phyloP scores from a whole-genome alignment of 1,140 invertebrate genomes.

The Belonocnema kinseyi region DNA sequence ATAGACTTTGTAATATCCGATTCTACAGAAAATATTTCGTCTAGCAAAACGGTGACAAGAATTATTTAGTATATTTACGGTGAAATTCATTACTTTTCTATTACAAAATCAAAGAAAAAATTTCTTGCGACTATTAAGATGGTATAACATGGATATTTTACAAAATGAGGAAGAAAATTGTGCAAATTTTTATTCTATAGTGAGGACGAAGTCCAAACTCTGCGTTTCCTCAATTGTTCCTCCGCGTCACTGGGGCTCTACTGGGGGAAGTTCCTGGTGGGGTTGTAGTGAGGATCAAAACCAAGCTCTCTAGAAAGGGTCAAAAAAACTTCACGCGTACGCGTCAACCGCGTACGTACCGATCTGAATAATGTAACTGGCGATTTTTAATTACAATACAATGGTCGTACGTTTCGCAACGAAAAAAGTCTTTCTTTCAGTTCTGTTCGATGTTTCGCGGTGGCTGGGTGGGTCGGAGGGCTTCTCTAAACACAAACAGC shows the following conservation, averaged over 20 bases:
- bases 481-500: slow-evolving; percentile 22
- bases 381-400: slow-evolving; percentile 66
- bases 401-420: slow-evolving; percentile 52
- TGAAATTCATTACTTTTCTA: too few relatives aligned
- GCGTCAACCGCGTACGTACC: slow-evolving; percentile 39
- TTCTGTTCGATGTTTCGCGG: slow-evolving; percentile 51
- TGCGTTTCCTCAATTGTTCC: neutral
- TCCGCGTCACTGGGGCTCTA: neutral
- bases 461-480: slow-evolving; percentile 56
- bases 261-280: neutral
- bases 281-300: slow-evolving; percentile 10
- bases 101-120: too few relatives aligned
- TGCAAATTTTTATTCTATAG: neutral
- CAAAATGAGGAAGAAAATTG: too few relatives aligned
- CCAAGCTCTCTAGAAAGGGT: slow-evolving; percentile 35
- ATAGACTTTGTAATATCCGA: too few relatives aligned
- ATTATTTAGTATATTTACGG: too few relatives aligned
- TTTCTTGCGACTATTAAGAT: too few relatives aligned
- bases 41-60: too few relatives aligned
- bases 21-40: too few relatives aligned
- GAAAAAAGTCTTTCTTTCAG: slow-evolving; percentile 55
- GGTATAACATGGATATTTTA: too few relatives aligned
- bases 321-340: slow-evolving; percentile 43
- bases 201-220: neutral
- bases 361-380: slow-evolving; percentile 42